Evolutionary conservation across 2,888 invertebrate genomes (phyloP).

Genomic region (Seira musarum): DNA sequence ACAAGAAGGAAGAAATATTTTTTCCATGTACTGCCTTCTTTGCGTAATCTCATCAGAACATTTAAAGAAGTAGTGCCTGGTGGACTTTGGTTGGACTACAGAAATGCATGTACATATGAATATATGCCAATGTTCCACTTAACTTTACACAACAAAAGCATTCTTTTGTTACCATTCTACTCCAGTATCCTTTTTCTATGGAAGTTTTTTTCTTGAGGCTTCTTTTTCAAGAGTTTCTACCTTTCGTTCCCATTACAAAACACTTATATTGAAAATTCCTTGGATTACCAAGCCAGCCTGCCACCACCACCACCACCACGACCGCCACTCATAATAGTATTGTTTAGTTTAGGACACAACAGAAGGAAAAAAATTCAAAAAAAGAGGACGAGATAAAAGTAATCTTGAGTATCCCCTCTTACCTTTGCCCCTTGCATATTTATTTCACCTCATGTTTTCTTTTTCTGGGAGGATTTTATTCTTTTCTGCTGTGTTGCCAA

Average conservation of each 20-base stretch:
- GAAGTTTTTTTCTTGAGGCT: conserved; percentile 16
- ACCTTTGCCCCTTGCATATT: conserved; percentile 33
- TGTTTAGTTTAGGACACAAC: background rate
- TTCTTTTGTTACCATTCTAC: conserved; percentile 36
- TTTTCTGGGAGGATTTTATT: background rate
- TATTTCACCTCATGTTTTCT: conserved; percentile 29
- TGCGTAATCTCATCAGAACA: background rate
- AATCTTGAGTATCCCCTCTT: conserved; percentile 28
- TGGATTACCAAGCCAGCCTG: conserved; percentile 33
- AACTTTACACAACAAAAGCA: conserved; percentile 47
- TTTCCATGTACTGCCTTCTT: background rate
- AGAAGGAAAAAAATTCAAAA: background rate
- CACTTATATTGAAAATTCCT: conserved; percentile 51
- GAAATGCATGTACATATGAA: too few relatives aligned
- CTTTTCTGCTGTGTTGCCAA: background rate
- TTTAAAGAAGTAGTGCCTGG: background rate
- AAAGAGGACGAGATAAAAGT: conserved; percentile 20
- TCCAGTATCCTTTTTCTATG: conserved; percentile 35
- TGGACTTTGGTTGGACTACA: background rate
- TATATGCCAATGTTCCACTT: background rate
- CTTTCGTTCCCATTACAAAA: conserved; percentile 33
- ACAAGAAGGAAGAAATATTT: background rate
- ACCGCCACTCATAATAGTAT: conserved; percentile 28
- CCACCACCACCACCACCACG: conserved; percentile 23
- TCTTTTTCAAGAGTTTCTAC: conserved; percentile 13